Evolutionary conservation across 1,140 invertebrate genomes (phyloP).

Genomic region (Phymorhynchus buccinoides): DNA sequence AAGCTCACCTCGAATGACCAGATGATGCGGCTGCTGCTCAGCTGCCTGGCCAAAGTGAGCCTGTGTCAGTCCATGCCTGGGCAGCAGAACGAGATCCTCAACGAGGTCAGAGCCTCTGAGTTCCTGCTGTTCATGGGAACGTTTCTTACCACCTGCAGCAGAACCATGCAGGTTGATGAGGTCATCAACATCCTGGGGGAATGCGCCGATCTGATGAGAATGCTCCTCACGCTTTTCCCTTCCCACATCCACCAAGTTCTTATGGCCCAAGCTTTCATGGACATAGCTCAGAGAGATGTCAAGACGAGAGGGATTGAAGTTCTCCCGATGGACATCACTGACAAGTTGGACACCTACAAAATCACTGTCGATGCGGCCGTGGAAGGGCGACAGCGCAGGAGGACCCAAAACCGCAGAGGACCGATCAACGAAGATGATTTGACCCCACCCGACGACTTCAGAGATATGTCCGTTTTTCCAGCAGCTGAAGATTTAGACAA

Average conservation of each 20-base stretch:
- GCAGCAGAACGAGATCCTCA: constrained; percentile 22
- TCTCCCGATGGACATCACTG: not conserved
- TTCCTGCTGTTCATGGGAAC: constrained; percentile 18
- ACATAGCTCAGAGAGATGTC: not conserved
- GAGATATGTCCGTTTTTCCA: constrained; percentile 64
- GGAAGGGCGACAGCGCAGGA: not conserved
- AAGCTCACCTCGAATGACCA: not conserved
- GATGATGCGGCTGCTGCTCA: constrained; percentile 30
- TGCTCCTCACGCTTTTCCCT: constrained; percentile 6
- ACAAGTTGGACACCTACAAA: not conserved
- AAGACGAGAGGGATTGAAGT: not conserved
- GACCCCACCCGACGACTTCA: constrained; percentile 66
- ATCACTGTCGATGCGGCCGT: not conserved
- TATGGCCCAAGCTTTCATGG: constrained; percentile 2
- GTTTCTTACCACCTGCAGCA: not conserved
- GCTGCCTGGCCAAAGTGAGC: constrained; percentile 9
- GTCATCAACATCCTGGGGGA: constrained; percentile 18
- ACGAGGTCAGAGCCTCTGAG: not conserved
- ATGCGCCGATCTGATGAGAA: constrained; percentile 25
- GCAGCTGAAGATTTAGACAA: constrained; percentile 57
- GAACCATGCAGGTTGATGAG: not conserved
- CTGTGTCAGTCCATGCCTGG: constrained; percentile 31
- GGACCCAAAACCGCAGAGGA: not conserved
- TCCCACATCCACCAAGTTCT: constrained; percentile 8
- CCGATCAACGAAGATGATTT: constrained; percentile 6